Evolutionary conservation across 2,113 vertebrate species (phyloP).

Genomic region (Nibea albiflora): DNA sequence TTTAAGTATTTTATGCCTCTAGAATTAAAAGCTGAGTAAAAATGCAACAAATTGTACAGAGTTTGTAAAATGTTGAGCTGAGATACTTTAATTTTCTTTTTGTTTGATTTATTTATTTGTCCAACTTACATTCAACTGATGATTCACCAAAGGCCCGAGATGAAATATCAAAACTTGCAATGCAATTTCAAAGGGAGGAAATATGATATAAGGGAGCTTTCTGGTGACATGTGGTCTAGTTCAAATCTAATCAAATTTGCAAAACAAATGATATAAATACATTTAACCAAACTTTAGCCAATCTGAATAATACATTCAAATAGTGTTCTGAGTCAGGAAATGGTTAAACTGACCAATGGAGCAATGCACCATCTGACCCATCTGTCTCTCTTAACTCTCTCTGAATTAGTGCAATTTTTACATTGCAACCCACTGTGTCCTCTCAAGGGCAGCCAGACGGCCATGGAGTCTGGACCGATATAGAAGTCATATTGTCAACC

Average conservation of each 20-base stretch:
- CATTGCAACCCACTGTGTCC: neutral
- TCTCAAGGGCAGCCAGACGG: neutral
- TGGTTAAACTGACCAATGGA: neutral
- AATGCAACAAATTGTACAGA: neutral
- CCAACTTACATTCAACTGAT: neutral
- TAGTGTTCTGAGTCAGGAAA: neutral
- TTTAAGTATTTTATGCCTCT: neutral
- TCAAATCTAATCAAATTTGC: neutral
- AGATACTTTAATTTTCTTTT: neutral
- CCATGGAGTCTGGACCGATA: neutral
- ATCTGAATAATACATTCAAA: neutral
- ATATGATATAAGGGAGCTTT: neutral
- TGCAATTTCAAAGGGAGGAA: neutral
- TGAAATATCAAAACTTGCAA: neutral
- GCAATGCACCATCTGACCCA: too few relatives aligned
- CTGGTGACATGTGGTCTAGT: neutral
- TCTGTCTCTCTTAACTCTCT: neutral
- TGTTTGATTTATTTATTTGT: neutral
- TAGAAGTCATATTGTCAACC: neutral
- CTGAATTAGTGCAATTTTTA: neutral
- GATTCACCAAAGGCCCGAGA: neutral
- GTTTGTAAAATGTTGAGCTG: neutral
- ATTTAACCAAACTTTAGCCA: neutral
- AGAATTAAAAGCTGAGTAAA: neutral
- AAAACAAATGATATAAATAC: neutral